A percentile compares a stretch with the other conserved stretches of the same genome.
These are phyloP conservation scores for Scalopus aquaticus DNA, from an alignment of 2,113 vertebrate genomes.

Conservation along the genomic window DNA sequence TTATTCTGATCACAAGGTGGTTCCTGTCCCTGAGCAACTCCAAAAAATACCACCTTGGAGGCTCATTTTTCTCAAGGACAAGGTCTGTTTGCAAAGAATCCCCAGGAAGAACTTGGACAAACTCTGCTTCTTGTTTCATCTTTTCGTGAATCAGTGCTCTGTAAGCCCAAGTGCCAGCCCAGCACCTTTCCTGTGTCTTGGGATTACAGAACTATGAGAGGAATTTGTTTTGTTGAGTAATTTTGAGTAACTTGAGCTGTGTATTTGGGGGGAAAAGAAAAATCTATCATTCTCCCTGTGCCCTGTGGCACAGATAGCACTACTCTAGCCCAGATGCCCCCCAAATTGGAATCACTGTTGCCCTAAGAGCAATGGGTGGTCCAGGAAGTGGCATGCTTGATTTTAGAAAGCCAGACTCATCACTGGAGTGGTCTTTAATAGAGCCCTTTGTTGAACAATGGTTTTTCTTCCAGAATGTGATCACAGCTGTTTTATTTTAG, in stretches of 20 bases:
- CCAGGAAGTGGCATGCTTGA: conserved; percentile 68
- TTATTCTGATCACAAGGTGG: background rate
- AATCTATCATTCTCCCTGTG: conserved; percentile 37
- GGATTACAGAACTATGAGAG: conserved; percentile 69
- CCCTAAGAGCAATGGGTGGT: conserved; percentile 82
- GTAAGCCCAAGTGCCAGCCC: background rate
- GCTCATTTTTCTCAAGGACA: background rate
- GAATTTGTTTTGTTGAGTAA: conserved; percentile 78
- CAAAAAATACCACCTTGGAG: background rate
- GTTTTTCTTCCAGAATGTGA: conserved; percentile 84
- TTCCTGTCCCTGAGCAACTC: background rate
- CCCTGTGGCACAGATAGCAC: conserved; percentile 30
- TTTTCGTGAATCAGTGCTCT: background rate
- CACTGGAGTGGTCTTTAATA: conserved; percentile 79
- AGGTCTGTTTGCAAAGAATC: background rate
- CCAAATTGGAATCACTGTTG: conserved; percentile 63
- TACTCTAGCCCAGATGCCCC: conserved; percentile 16
- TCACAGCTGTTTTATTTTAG: conserved; percentile 90
- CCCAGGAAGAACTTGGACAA: background rate
- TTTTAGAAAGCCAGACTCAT: conserved; percentile 81
- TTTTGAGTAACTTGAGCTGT: conserved; percentile 68
- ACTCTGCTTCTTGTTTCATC: background rate
- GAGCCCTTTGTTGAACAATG: conserved; percentile 85
- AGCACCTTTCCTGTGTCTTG: conserved; percentile 62
- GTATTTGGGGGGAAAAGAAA: conserved; percentile 35